Conservation (phyloP, 2,797 vertebrate species). For the Anguilla pacifica region DNA sequence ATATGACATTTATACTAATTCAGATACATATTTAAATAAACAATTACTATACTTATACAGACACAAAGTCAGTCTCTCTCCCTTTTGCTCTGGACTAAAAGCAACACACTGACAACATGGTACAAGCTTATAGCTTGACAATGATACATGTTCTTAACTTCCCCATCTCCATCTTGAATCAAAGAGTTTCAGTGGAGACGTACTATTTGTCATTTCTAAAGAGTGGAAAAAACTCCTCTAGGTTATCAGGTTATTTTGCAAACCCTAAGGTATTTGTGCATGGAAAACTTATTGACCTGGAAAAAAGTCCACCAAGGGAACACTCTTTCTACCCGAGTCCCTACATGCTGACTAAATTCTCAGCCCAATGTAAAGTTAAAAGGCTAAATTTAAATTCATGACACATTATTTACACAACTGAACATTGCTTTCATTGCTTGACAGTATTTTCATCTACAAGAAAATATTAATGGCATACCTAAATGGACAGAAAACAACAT, state of each 20-base stretch:
- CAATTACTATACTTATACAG: slow-evolving; percentile 25
- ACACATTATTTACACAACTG: neutral
- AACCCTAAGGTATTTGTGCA: slow-evolving; percentile 6
- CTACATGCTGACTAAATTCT: slow-evolving; percentile 13
- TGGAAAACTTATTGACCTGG: slow-evolving; percentile 16
- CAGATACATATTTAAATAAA: slow-evolving; percentile 18
- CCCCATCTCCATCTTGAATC: neutral
- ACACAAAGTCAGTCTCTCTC: slow-evolving; percentile 43
- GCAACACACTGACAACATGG: neutral
- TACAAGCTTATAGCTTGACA: neutral
- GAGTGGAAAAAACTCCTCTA: neutral
- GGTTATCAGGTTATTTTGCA: neutral
- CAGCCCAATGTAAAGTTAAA: neutral
- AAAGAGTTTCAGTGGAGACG: neutral
- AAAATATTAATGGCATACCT: neutral
- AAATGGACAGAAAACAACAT: neutral
- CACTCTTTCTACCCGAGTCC: neutral
- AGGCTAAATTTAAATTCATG: neutral
- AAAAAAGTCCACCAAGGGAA: neutral
- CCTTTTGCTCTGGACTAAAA: neutral
- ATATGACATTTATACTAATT: slow-evolving; percentile 18
- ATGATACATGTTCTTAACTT: neutral
- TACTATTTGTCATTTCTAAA: neutral
- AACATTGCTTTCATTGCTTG: too few relatives aligned
- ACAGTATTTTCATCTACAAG: slow-evolving; percentile 2